A percentile compares a stretch with the other conserved stretches of the same genome.
Conservation (phyloP, 2,113 vertebrate species). For the Crotophaga sulcirostris region DNA sequence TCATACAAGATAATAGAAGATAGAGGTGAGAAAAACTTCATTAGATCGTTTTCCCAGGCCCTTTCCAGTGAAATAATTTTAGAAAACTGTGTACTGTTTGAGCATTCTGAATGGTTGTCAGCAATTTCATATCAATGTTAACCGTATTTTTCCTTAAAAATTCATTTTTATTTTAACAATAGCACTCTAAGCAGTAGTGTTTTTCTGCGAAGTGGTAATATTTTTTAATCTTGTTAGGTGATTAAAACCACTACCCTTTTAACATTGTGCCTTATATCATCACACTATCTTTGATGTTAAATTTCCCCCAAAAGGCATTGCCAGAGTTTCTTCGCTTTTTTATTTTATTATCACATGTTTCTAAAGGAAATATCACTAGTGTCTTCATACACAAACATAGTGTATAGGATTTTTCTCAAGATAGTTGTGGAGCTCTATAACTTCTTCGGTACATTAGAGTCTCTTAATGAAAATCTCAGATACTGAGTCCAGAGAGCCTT, state of each 20-base stretch:
- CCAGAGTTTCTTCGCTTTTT: background rate
- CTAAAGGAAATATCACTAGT: background rate
- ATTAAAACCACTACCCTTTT: background rate
- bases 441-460: background rate
- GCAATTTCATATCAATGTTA: background rate
- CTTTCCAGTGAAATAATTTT: background rate
- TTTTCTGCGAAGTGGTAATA: background rate
- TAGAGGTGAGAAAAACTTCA: background rate
- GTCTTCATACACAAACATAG: background rate
- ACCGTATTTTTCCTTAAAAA: background rate
- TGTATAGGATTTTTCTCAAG: background rate
- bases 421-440: background rate
- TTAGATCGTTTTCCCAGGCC: background rate
- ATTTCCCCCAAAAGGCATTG: background rate
- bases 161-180: background rate
- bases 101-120: background rate
- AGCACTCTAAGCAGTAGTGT: background rate
- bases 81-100: background rate
- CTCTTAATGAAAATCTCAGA: background rate
- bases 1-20: background rate
- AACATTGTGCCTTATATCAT: background rate
- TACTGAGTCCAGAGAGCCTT: background rate
- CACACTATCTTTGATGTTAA: background rate
- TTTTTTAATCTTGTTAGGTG: background rate
- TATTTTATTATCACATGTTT: background rate